Evolutionary conservation across 2,888 invertebrate species (phyloP).

Genomic region (Pheosia tremula): DNA sequence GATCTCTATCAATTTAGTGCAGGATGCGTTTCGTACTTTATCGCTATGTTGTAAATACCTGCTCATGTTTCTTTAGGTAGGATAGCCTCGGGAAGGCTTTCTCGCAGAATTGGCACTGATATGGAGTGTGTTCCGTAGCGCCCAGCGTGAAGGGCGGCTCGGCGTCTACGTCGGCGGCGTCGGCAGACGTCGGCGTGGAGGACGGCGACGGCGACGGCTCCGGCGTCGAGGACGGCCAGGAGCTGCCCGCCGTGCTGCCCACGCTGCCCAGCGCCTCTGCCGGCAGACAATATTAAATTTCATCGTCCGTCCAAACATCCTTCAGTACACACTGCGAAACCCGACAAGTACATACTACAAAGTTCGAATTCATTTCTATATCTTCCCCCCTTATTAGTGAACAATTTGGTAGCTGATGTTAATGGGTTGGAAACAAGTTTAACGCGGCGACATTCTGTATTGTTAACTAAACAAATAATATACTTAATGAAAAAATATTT

Average conservation of each 20-base stretch:
- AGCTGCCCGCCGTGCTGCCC: conserved; percentile 87
- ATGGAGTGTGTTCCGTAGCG: conserved; percentile 90
- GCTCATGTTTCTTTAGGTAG: conserved; percentile 96
- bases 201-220: conserved; percentile 86
- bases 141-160: conserved; percentile 88
- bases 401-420: no score
- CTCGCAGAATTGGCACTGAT: conserved; percentile 96
- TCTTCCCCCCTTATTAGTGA: no score
- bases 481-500: no score
- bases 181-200: conserved; percentile 87
- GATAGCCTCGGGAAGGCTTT: conserved; percentile 94
- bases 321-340: no score
- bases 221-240: conserved; percentile 87
- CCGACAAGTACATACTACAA: no score
- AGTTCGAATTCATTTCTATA: no score
- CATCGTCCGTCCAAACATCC: no score
- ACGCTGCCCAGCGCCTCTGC: conserved; percentile 87
- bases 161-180: conserved; percentile 86
- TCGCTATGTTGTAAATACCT: conserved; percentile 83
- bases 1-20: conserved; percentile 7
- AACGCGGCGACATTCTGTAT: no score
- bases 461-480: no score
- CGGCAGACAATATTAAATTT: conserved; percentile 4
- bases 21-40: background rate
- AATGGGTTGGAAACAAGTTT: no score